These are phyloP conservation scores for Anastrepha ludens DNA, from an alignment of 1,140 invertebrate genomes.

Conservation along the genomic window DNA sequence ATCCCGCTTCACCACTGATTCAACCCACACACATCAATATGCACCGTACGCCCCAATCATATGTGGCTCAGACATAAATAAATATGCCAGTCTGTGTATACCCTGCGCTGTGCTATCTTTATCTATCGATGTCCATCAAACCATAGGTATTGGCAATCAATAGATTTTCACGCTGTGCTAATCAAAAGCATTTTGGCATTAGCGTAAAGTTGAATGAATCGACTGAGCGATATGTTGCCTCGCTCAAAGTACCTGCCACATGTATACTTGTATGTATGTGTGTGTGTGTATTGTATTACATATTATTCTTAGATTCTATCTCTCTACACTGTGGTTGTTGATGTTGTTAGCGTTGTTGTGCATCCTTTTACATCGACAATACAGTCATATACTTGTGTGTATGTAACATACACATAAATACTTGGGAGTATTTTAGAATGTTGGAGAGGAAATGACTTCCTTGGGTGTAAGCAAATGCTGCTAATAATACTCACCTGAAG, in stretches of 20 bases:
- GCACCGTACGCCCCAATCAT: neutral
- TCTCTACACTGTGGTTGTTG: neutral
- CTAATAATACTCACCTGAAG: constrained; percentile 28
- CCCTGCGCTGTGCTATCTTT: neutral
- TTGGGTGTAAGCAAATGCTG: neutral
- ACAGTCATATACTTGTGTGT: neutral
- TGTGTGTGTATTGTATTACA: neutral
- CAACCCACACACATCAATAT: neutral
- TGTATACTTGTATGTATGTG: neutral
- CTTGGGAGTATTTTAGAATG: neutral
- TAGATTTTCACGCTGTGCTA: constrained; percentile 73
- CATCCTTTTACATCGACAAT: neutral
- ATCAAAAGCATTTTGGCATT: constrained; percentile 72
- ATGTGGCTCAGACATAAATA: neutral
- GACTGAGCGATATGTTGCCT: neutral
- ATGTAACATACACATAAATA: neutral
- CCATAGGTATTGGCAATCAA: constrained; percentile 65
- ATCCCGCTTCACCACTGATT: neutral
- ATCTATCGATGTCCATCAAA: constrained; percentile 23
- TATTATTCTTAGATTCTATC: constrained; percentile 12
- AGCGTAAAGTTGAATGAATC: constrained; percentile 72
- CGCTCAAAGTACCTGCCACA: neutral
- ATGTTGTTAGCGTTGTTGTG: neutral
- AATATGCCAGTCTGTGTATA: neutral
- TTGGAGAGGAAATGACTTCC: neutral